These are phyloP conservation scores for Manis javanica DNA, from an alignment of 2,797 vertebrate species.

Conservation along the genomic window DNA sequence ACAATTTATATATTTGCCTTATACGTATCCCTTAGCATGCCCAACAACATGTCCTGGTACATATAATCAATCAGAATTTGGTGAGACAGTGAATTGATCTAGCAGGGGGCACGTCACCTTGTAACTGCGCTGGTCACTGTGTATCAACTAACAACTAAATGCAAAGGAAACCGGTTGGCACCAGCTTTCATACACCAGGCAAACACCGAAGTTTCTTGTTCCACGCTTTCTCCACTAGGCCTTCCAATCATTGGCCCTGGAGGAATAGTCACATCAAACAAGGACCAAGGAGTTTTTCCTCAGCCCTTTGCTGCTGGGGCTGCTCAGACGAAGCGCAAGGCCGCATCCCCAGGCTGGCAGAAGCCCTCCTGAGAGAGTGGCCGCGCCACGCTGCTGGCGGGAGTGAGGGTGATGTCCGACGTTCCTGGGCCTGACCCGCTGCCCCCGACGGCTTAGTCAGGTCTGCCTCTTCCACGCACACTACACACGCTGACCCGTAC, in stretches of 20 bases:
- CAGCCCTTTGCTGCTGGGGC: not conserved
- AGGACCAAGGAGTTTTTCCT: not conserved
- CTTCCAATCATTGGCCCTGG: not conserved
- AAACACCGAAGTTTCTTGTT: not conserved
- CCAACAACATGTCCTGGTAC: not conserved
- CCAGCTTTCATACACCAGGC: not conserved
- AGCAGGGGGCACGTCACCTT: not conserved
- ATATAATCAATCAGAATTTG: not conserved
- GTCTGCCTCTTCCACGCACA: not conserved
- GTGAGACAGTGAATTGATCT: not conserved
- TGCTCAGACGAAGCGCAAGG: not conserved
- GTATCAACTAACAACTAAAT: not conserved
- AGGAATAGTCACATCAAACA: not conserved
- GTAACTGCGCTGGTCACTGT: not conserved
- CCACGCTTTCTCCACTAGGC: not conserved
- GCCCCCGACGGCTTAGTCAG: not conserved
- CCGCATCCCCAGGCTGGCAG: no score
- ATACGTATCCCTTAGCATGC: not conserved
- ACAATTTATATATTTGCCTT: not conserved
- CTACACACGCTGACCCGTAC: accelerated
- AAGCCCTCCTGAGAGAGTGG: not conserved
- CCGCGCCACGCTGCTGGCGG: accelerated
- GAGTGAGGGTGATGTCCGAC: accelerated
- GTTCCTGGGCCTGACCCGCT: not conserved
- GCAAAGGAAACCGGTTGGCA: not conserved